Base-by-base conservation (phyloP, 1,140 invertebrate genomes). In the Campoletis sonorensis region DNA sequence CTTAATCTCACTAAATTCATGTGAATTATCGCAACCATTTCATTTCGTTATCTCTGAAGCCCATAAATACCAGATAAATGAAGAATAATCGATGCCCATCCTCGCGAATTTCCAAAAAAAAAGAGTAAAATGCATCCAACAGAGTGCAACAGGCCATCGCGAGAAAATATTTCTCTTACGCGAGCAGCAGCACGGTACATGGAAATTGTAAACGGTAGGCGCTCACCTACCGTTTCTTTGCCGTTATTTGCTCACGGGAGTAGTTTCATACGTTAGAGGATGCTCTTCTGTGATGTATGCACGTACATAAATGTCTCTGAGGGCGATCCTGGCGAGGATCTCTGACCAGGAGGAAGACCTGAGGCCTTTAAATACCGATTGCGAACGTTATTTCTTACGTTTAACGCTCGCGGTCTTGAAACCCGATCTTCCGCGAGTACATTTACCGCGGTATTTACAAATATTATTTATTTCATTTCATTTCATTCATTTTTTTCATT, bases 151-250 rank as follows among this genome's bases (percentile, higher is more conserved):
- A 64, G 61, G 13, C 4, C 23, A 27, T n/a, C n/a, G 27, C 21
- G 51, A 80, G 70, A 73, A 33, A 70, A 75, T 75, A 75, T 75
- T 75, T 75, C 72, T 21, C 72, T 26, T 30, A 16, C 26, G 21
- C 45, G 18, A 72, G 21, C n/a, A n/a, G n/a, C n/a, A n/a, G n/a
- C 45, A 64, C 21, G 71, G 54, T 64, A 73, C 70, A 83, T 83
- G 82, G 76, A 83, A 83, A 83, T 83, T 79, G 27, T 71, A 79
- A 81, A 81, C 82, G 82, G 82, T 83, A 83, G 82, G 82, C 64
- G n/a, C 75, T 70, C 51, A 80, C 68, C 77, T 82, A 82, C 83
- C 70, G 83, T 84, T 81, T 84, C 76, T 76, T 27, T 5, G 80
- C 73, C 82, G 80, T 82, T 84, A 84, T 84, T 84, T 84, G 68